Base-by-base conservation (phyloP, 2,888 invertebrate species). In the Adelognathus sp. region DNA sequence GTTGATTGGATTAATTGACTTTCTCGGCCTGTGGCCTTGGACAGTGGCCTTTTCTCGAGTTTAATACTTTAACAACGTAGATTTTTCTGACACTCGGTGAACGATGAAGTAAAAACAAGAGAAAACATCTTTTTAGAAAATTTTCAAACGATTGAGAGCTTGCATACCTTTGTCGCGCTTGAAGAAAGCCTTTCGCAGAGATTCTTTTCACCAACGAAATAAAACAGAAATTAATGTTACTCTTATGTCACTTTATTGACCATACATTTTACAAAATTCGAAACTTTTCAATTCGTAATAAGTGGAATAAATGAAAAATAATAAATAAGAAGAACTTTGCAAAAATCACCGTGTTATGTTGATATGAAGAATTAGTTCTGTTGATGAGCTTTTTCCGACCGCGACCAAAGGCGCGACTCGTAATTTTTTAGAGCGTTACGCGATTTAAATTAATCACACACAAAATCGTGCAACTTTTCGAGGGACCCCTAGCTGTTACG, bases 41-140 rank as follows among this genome's bases (percentile, higher is more conserved):
- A 88, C 82, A 82, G 89, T 90, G 89, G 89, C 89, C 89, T 89
- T 89, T 82, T 88, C 86, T n/a, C n/a, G n/a, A 87, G 89, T 85
- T 87, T 88, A 87, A 88, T 87, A 81, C 82, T 86, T 84, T 67
- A 85, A 84, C 76, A 82, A 61, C 73, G 50, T 75, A 61, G 66
- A 61, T 71, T 64, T 41, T 50, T 50, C 24, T 21, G 21, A 50
- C 50, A 11, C 21, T 50, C 50, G 50, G 50, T 50, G 24, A 50
- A 50, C 5, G 3, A 39, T n/a, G 31, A n/a, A 18, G 54, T 50
- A 63, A n/a, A 61, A 58, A 50, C 21, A 77, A 58, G 69, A 61
- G 36, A 52, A 39, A 44, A 50, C n/a, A 52, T 36, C 50, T 21
- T 39, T 56, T 29, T 21, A 33, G 24, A 52, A 50, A 6, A 6